Conservation (phyloP, 2,113 vertebrate genomes). For the Alligator sinensis region DNA sequence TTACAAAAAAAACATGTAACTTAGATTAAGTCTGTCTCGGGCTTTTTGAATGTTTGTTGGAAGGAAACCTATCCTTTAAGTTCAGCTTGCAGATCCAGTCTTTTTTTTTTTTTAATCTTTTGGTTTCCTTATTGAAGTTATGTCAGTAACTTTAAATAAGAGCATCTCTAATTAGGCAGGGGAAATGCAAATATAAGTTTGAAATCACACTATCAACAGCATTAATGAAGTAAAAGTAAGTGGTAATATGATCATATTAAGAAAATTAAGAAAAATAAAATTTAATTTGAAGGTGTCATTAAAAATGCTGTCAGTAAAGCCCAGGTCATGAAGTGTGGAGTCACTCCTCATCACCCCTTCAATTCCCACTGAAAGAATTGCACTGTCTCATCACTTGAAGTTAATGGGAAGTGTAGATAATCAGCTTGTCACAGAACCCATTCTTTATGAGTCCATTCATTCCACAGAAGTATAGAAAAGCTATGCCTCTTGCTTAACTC, state of each 20-base stretch:
- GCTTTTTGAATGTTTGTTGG: too few species aligned
- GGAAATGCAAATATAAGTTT: too few species aligned
- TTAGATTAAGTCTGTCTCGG: too few species aligned
- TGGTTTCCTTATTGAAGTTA: background rate
- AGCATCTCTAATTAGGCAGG: too few species aligned
- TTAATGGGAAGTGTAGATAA: background rate
- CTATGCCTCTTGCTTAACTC: background rate
- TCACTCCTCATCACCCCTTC: background rate
- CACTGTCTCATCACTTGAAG: background rate
- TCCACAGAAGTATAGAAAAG: background rate
- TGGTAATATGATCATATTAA: background rate
- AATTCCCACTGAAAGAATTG: background rate
- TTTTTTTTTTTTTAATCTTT: slow-evolving; percentile 7
- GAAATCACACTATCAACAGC: background rate
- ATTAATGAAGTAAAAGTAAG: background rate
- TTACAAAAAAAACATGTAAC: too few species aligned
- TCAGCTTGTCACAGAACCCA: too few species aligned
- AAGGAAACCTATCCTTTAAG: too few species aligned
- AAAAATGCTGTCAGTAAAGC: background rate
- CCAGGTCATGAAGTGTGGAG: background rate
- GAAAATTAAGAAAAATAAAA: background rate
- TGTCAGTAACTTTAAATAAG: too few species aligned
- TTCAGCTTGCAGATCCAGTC: background rate
- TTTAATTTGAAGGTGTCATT: background rate
- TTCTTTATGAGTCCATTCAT: background rate